Conservation (phyloP, 2,797 vertebrate genomes). For the Sitta carolinensis region DNA sequence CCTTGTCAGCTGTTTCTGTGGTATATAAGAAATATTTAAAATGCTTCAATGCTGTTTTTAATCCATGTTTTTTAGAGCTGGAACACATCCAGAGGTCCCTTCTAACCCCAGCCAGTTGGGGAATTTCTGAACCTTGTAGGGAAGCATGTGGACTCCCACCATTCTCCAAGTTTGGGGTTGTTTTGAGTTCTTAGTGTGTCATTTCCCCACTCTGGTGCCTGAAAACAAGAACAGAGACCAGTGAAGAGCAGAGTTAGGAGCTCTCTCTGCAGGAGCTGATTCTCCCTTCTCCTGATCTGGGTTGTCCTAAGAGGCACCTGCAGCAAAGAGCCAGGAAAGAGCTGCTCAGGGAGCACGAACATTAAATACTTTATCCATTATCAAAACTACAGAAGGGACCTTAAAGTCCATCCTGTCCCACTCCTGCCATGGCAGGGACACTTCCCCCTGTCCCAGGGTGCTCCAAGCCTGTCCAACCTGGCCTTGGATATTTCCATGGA, state of each 20-base stretch:
- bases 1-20: not conserved
- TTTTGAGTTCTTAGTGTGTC: not conserved
- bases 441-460: not conserved
- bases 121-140: not conserved
- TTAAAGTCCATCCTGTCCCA: not conserved
- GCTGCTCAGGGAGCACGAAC: rapidly evolving
- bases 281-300: not conserved
- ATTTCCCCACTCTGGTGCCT: not conserved
- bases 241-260: not conserved
- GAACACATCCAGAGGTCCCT: not conserved
- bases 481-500: not conserved
- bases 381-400: not conserved
- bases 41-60: not conserved
- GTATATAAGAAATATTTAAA: not conserved
- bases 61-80: not conserved
- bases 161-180: not conserved
- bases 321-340: not conserved
- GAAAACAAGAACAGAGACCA: not conserved
- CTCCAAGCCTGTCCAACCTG: not conserved
- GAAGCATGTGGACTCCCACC: not conserved
- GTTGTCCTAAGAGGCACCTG: not conserved
- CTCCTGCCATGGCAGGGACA: not conserved
- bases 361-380: not conserved
- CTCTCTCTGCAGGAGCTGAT: not conserved
- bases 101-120: not conserved